These are phyloP conservation scores for Tragopan temminckii DNA, from an alignment of 2,797 vertebrate species.

Conservation along the genomic window DNA sequence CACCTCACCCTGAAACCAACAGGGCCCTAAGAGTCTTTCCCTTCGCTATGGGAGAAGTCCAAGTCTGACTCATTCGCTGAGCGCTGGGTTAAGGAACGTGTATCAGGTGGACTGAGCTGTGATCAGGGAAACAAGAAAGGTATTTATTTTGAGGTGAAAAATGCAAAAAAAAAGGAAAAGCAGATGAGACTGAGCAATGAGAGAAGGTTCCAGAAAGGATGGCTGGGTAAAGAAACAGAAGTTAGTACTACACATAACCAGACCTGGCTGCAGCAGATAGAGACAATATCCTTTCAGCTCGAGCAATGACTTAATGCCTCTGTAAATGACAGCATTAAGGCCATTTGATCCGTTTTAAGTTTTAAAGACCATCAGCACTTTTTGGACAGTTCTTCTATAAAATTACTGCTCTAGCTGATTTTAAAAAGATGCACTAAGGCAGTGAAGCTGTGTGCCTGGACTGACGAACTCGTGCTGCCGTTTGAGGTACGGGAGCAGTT, in stretches of 20 bases:
- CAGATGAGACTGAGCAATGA: constrained; percentile 70
- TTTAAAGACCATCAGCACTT: background rate
- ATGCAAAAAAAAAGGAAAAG: constrained; percentile 65
- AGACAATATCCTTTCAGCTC: constrained; percentile 73
- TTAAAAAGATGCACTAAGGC: background rate
- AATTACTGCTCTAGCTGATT: background rate
- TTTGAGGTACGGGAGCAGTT: background rate
- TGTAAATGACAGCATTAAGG: constrained; percentile 11
- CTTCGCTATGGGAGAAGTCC: constrained; percentile 39
- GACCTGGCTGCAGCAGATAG: constrained; percentile 19
- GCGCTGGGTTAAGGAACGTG: background rate
- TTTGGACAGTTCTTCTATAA: background rate
- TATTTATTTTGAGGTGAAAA: constrained; percentile 45
- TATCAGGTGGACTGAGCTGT: constrained; percentile 37
- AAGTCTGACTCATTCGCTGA: background rate
- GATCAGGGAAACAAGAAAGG: background rate
- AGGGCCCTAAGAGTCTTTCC: background rate
- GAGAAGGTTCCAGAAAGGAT: constrained; percentile 60
- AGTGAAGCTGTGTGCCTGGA: background rate
- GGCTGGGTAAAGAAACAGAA: constrained; percentile 51
- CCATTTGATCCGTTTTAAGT: constrained; percentile 4
- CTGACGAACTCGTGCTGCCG: no score
- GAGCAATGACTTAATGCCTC: constrained; percentile 5
- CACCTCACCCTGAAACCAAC: background rate
- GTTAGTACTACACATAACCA: constrained; percentile 8